Evolutionary conservation across 2,797 vertebrate genomes (phyloP).

Genomic region (Coranthus polyacanthus): DNA sequence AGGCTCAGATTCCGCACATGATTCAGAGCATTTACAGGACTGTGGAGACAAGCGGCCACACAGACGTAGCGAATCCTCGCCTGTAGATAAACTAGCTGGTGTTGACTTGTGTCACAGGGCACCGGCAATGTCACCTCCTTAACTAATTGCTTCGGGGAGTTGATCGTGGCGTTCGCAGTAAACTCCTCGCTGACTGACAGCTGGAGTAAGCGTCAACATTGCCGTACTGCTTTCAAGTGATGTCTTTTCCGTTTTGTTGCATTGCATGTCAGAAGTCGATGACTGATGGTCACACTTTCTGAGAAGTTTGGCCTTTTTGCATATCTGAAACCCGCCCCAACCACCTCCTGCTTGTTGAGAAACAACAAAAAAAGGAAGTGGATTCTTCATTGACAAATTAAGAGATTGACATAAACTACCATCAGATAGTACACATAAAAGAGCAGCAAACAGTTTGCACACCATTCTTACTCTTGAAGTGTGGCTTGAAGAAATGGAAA

Average conservation of each 20-base stretch:
- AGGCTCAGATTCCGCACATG: constrained; percentile 16
- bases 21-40: constrained; percentile 58
- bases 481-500: constrained; percentile 15
- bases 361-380: too few relatives aligned
- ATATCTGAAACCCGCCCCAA: too few relatives aligned
- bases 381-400: too few relatives aligned
- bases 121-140: constrained; percentile 10
- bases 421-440: constrained; percentile 27
- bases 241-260: constrained; percentile 14
- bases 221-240: neutral
- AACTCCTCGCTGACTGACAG: neutral
- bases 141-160: constrained; percentile 18
- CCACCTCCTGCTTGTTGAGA: too few relatives aligned
- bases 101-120: constrained; percentile 26
- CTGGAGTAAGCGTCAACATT: constrained; percentile 8
- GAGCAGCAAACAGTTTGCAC: neutral
- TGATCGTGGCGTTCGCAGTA: constrained; percentile 5
- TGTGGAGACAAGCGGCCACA: constrained; percentile 5
- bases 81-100: constrained; percentile 1
- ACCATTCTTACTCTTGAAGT: constrained; percentile 34
- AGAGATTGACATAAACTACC: constrained; percentile 1
- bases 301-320: constrained; percentile 8
- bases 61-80: constrained; percentile 4
- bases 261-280: constrained; percentile 19
- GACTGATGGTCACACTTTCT: constrained; percentile 22